Evolutionary conservation across 2,888 invertebrate genomes (phyloP).

Genomic region (Agelastica alni): DNA sequence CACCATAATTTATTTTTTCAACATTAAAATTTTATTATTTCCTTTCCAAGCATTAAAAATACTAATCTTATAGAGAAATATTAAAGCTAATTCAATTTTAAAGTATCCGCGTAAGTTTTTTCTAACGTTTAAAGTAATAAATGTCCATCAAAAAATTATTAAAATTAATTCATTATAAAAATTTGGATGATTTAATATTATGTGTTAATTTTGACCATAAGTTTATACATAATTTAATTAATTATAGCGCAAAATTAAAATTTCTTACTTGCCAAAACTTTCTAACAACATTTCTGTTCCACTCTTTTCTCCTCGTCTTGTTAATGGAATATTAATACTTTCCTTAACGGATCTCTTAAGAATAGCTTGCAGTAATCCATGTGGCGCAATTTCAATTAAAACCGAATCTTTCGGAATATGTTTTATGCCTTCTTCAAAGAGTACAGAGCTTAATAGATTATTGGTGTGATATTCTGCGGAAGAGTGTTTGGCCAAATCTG

Average conservation of each 20-base stretch:
- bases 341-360: constrained; percentile 74
- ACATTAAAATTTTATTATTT: too few relatives aligned
- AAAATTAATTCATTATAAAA: too few relatives aligned
- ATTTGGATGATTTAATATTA: too few relatives aligned
- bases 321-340: constrained; percentile 75
- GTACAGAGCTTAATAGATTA: constrained; percentile 69
- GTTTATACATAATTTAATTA: background rate
- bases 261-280: constrained; percentile 67
- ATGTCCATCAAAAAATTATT: too few relatives aligned
- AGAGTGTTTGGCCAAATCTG: constrained; percentile 60
- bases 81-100: too few relatives aligned
- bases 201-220: too few relatives aligned
- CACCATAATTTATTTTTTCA: too few relatives aligned
- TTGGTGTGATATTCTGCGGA: constrained; percentile 72
- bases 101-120: too few relatives aligned
- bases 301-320: constrained; percentile 71
- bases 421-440: constrained; percentile 81
- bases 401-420: constrained; percentile 82
- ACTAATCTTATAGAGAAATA: too few relatives aligned
- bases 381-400: constrained; percentile 88
- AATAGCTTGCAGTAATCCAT: constrained; percentile 86
- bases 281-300: constrained; percentile 65
- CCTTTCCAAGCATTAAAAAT: too few relatives aligned
- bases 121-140: too few relatives aligned
- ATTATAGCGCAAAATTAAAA: background rate